Conservation (phyloP, 1,140 invertebrate species). For the Calosoma granatense region DNA sequence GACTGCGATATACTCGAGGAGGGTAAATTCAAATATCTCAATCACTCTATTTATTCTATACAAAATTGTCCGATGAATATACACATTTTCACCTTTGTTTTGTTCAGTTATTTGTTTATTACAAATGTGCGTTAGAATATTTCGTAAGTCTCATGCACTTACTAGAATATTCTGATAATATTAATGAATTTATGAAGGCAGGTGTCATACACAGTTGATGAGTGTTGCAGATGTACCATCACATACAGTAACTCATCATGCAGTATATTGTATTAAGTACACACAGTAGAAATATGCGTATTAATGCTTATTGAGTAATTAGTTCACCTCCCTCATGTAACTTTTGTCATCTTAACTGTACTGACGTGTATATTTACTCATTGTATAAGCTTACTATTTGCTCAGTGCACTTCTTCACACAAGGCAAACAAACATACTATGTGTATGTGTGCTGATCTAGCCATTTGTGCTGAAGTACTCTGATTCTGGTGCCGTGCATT, state of each 20-base stretch:
- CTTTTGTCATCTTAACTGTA: neutral
- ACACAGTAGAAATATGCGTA: slow-evolving; percentile 2
- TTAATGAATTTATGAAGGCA: no score
- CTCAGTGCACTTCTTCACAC: neutral
- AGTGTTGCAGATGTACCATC: no score
- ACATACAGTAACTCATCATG: no score
- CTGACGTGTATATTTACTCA: slow-evolving; percentile 1
- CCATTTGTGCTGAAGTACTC: neutral
- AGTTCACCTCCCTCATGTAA: slow-evolving; percentile 2
- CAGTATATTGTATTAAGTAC: no score
- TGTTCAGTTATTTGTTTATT: no score
- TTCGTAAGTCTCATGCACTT: no score
- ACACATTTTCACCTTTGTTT: neutral
- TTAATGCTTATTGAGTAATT: neutral
- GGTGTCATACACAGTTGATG: no score
- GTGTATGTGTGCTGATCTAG: no score
- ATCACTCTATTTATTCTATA: neutral
- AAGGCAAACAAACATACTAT: neutral
- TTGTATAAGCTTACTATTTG: slow-evolving; percentile 1
- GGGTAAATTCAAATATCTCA: slow-evolving; percentile 10
- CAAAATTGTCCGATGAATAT: neutral
- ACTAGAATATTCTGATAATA: no score
- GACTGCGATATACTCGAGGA: slow-evolving; percentile 40
- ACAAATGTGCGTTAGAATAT: no score
- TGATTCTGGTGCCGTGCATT: neutral